Percentiles rank a stretch among this genome's conserved stretches.
These are phyloP conservation scores for Apodemia hepburni DNA, from an alignment of 2,888 invertebrate species.

Conservation along the genomic window DNA sequence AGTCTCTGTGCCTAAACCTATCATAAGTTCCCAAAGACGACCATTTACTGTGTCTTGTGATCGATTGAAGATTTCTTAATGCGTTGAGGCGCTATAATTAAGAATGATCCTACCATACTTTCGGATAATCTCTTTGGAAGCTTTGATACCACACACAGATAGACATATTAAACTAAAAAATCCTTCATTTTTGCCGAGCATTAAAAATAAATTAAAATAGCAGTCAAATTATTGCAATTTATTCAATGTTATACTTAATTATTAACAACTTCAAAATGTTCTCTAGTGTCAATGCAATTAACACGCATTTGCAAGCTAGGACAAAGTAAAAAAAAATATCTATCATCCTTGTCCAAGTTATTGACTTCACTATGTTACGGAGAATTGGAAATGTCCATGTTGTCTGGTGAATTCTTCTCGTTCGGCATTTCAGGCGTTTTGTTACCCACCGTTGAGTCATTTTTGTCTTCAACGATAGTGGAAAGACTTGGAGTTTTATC, in stretches of 20 bases:
- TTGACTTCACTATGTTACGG: slow-evolving; percentile 64
- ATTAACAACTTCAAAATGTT: slow-evolving; percentile 19
- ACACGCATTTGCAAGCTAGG: slow-evolving; percentile 7
- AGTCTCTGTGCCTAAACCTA: no score
- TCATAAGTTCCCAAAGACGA: no score
- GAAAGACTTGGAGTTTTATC: slow-evolving; percentile 55
- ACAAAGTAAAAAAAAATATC: slow-evolving; percentile 14
- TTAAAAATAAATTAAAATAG: not conserved
- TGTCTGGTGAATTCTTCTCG: slow-evolving; percentile 83
- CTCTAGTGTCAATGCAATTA: slow-evolving; percentile 12
- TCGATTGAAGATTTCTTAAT: no score
- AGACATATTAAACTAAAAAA: no score
- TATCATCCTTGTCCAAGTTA: slow-evolving; percentile 8
- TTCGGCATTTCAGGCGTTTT: slow-evolving; percentile 61
- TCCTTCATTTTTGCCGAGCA: no score
- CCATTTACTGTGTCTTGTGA: no score
- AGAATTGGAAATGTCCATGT: slow-evolving; percentile 91
- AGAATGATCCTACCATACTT: no score
- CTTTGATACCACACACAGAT: no score
- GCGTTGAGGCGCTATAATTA: no score
- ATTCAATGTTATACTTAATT: slow-evolving; percentile 20
- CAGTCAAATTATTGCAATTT: slow-evolving; percentile 9
- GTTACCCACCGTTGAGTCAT: slow-evolving; percentile 40
- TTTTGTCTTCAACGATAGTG: slow-evolving; percentile 51
- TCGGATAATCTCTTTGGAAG: no score